Conservation (phyloP, 2,888 invertebrate genomes). For the Oxystoma pomonae region DNA sequence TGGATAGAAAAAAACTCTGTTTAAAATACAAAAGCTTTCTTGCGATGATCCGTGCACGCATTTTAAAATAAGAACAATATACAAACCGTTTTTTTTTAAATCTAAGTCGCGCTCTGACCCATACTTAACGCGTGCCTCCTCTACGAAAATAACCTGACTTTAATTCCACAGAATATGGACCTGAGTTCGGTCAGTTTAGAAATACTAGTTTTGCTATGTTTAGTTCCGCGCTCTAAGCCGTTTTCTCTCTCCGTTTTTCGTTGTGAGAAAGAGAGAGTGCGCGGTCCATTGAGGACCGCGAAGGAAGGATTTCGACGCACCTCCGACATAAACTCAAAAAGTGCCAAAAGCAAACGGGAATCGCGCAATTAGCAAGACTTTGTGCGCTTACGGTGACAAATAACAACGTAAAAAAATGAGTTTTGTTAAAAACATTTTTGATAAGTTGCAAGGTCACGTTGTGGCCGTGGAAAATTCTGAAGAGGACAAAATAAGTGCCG, state of each 20-base stretch:
- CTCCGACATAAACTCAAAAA: background rate
- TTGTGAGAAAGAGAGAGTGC: background rate
- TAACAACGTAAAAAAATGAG: slow-evolving; percentile 36
- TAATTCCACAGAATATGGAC: no score
- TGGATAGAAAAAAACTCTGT: no score
- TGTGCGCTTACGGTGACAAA: background rate
- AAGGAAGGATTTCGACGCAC: background rate
- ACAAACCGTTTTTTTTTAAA: background rate
- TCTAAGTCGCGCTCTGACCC: background rate
- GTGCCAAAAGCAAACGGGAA: background rate
- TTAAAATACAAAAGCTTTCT: no score
- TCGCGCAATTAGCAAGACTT: background rate
- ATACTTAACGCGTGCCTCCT: background rate
- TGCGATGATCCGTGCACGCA: no score
- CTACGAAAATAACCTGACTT: background rate
- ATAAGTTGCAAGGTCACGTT: slow-evolving; percentile 35
- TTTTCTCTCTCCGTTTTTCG: background rate
- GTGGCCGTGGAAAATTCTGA: slow-evolving; percentile 33
- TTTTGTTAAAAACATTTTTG: slow-evolving; percentile 45
- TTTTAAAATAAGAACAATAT: background rate
- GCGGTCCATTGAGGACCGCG: background rate
- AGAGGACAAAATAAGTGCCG: slow-evolving; percentile 36
- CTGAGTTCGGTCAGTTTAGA: no score
- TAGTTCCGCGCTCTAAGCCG: background rate
- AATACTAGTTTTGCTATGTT: background rate